These are phyloP conservation scores for Leptosomus discolor DNA, from an alignment of 2,113 vertebrate genomes.

Conservation along the genomic window DNA sequence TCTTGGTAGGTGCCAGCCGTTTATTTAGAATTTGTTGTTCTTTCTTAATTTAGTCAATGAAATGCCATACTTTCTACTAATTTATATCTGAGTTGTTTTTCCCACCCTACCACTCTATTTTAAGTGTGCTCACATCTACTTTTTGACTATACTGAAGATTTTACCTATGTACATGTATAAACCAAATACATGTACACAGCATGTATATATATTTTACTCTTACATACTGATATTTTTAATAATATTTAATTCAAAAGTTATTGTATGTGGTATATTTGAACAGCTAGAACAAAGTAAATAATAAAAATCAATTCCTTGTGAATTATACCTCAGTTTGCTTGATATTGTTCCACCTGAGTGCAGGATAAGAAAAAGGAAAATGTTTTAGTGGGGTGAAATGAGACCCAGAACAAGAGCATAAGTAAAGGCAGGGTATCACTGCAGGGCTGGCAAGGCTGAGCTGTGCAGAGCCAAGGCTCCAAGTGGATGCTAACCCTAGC, in stretches of 20 bases:
- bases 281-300: background rate
- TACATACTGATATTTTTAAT: background rate
- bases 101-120: background rate
- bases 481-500: background rate
- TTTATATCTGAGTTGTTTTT: background rate
- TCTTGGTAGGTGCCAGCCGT: background rate
- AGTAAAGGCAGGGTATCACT: accelerated
- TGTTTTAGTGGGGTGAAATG: background rate
- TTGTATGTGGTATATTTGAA: background rate
- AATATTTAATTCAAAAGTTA: background rate
- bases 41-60: background rate
- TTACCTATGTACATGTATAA: background rate
- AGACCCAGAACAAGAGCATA: background rate
- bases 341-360: background rate
- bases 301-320: background rate
- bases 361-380: background rate
- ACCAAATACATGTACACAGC: background rate
- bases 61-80: background rate
- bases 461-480: background rate
- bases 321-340: background rate
- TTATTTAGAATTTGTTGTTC: background rate
- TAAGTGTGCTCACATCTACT: background rate
- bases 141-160: background rate
- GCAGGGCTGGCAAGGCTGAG: background rate
- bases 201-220: background rate